phyloP scores from a whole-genome alignment of 1,140 invertebrate species.

The Phocides pigmalion region DNA sequence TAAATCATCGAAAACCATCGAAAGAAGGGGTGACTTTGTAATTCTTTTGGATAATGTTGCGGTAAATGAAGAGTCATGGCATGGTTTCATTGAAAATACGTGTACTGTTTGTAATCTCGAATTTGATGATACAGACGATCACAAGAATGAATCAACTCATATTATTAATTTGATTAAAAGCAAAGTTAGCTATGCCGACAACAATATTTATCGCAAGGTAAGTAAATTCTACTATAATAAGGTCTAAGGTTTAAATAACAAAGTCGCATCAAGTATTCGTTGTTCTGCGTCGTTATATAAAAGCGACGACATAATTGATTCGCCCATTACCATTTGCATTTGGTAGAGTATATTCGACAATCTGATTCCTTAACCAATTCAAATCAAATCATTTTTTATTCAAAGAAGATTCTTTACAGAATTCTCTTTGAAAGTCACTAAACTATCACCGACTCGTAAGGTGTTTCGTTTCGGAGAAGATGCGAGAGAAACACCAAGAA shows the following conservation, averaged over 20 bases:
- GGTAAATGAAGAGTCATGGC: conserved; percentile 36
- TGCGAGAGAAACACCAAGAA: no score
- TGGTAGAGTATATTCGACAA: no score
- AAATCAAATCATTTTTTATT: no score
- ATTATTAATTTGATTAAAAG: conserved; percentile 39
- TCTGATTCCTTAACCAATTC: no score
- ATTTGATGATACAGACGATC: conserved; percentile 34
- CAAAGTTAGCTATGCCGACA: conserved; percentile 21
- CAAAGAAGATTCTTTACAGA: no score
- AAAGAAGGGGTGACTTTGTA: conserved; percentile 13
- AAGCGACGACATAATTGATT: no score
- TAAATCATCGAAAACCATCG: conserved; percentile 5
- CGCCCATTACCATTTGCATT: no score
- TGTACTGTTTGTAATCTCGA: conserved; percentile 41
- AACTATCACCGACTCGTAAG: no score
- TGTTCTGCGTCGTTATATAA: neutral
- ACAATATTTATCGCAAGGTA: conserved; percentile 41
- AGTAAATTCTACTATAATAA: conserved; percentile 5
- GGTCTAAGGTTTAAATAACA: no score
- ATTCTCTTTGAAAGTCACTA: no score
- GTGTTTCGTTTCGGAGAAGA: no score
- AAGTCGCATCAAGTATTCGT: no score
- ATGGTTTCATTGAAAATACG: conserved; percentile 37
- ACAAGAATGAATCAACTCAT: conserved; percentile 31
- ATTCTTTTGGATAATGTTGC: conserved; percentile 27